These are phyloP conservation scores for Lepidothrix coronata DNA, from an alignment of 2,113 vertebrate species.

Conservation along the genomic window DNA sequence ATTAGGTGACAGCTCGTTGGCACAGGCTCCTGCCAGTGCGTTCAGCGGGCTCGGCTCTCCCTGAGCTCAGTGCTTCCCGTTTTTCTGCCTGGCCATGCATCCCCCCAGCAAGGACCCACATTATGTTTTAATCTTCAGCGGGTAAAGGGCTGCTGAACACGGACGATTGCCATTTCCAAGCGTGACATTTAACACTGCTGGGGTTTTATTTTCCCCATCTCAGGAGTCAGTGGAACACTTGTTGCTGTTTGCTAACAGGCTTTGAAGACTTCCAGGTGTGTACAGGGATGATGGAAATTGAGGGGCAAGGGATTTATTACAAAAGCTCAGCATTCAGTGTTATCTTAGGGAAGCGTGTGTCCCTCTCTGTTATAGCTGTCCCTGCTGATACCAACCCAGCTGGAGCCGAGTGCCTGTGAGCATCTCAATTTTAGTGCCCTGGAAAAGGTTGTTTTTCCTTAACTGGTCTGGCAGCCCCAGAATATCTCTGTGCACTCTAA, in stretches of 20 bases:
- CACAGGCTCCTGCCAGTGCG: background rate
- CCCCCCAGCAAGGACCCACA: background rate
- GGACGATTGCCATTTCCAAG: background rate
- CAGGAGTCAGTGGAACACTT: background rate
- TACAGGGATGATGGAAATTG: background rate
- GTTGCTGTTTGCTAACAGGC: background rate
- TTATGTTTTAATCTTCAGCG: background rate
- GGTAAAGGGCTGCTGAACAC: conserved; percentile 1
- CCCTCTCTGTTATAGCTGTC: background rate
- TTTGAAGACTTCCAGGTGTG: background rate
- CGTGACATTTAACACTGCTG: background rate
- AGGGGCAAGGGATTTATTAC: background rate
- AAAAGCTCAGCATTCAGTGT: background rate
- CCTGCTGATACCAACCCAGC: background rate
- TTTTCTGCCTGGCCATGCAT: background rate
- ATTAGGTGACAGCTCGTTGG: background rate
- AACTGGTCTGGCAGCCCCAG: background rate
- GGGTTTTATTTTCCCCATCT: background rate
- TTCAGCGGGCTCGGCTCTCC: background rate
- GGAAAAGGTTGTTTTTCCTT: background rate
- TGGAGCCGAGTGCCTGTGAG: background rate
- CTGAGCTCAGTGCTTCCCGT: background rate
- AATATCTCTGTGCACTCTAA: background rate
- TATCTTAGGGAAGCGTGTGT: background rate
- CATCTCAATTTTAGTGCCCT: background rate